Percentiles rank a stretch among this genome's conserved stretches.
Evolutionary conservation across 2,797 vertebrate genomes (phyloP).

Genomic region (Acropternis orthonyx): DNA sequence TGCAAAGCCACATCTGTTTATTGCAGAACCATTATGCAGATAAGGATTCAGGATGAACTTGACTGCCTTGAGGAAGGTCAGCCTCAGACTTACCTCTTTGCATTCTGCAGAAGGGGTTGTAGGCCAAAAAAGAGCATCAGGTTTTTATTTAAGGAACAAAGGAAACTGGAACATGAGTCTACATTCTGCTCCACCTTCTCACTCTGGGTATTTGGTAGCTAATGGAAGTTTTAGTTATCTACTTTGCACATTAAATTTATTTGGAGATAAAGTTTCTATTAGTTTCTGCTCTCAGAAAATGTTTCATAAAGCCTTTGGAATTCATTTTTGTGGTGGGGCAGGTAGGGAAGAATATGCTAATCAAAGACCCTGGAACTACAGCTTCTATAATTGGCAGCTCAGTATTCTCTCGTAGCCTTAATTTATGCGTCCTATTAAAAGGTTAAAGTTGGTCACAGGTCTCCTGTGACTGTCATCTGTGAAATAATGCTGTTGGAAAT

Average conservation of each 20-base stretch:
- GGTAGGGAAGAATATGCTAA: conserved; percentile 40
- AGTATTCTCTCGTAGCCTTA: conserved; percentile 28
- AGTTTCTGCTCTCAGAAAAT: background rate
- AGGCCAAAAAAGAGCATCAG: background rate
- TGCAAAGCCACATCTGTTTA: conserved; percentile 30
- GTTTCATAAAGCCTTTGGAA: background rate
- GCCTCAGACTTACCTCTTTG: background rate
- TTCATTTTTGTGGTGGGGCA: conserved; percentile 6
- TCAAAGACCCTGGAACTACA: conserved; percentile 14
- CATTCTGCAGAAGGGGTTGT: background rate
- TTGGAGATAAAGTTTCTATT: background rate
- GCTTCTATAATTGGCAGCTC: conserved; percentile 41
- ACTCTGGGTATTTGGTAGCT: background rate
- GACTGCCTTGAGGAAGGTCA: conserved; percentile 27
- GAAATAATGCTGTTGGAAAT: conserved; percentile 62
- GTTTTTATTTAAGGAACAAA: conserved; percentile 7
- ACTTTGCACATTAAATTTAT: background rate
- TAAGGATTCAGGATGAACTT: conserved; percentile 13
- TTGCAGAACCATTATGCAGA: conserved; percentile 38
- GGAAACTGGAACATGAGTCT: background rate
- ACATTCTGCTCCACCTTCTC: background rate
- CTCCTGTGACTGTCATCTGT: conserved; percentile 50
- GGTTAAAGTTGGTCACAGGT: conserved; percentile 47
- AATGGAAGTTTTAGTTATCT: background rate
- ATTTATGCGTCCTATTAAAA: conserved; percentile 39